Percentiles rank a stretch among this genome's conserved stretches.
phyloP scores from a whole-genome alignment of 1,140 invertebrate species.

The Sipha flava region DNA sequence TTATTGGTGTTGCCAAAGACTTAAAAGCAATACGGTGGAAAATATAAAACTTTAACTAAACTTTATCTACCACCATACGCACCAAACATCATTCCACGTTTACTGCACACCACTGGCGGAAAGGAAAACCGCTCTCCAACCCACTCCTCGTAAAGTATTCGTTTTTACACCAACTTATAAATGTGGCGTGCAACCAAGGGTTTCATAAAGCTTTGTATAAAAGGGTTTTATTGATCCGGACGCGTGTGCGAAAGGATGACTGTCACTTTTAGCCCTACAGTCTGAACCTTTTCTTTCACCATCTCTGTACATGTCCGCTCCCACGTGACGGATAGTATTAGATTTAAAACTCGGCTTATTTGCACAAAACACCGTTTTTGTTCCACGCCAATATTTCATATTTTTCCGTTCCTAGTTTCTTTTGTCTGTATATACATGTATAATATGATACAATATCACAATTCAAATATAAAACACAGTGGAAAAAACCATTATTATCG shows the following conservation, averaged over 20 bases:
- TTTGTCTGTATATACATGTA: too few species aligned
- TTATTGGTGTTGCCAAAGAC: not conserved
- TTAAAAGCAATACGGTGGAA: not conserved
- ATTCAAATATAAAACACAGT: not conserved
- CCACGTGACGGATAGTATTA: not conserved
- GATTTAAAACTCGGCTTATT: slow-evolving; percentile 16
- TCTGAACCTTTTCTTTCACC: not conserved
- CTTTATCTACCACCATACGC: not conserved
- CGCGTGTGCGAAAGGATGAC: slow-evolving; percentile 4
- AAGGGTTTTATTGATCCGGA: slow-evolving; percentile 16
- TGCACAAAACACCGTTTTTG: slow-evolving; percentile 11
- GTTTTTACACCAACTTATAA: slow-evolving; percentile 10
- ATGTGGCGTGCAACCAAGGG: not conserved
- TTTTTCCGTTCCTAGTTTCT: not conserved
- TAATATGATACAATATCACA: too few species aligned
- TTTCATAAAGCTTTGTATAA: not conserved
- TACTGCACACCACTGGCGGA: not conserved
- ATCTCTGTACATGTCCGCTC: not conserved
- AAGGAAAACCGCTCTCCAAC: not conserved
- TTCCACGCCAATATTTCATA: not conserved
- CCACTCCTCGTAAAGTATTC: not conserved
- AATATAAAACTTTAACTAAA: slow-evolving; percentile 19
- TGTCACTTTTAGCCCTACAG: slow-evolving; percentile 21
- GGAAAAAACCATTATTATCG: too few species aligned
- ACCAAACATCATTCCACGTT: not conserved